phyloP scores from a whole-genome alignment of 2,113 vertebrate genomes.

The Oceanodroma tethys region DNA sequence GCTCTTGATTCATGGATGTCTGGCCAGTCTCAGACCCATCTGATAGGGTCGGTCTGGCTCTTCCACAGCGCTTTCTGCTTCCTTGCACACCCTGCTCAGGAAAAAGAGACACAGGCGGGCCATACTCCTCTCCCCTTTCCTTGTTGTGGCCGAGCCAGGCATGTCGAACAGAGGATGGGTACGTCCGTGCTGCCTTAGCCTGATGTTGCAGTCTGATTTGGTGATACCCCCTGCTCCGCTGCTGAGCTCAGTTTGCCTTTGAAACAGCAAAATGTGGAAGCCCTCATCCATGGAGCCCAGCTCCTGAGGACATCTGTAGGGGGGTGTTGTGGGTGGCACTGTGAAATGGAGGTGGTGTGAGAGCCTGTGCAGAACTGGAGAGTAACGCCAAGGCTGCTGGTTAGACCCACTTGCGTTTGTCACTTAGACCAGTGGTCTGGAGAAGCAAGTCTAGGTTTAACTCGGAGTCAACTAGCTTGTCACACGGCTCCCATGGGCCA shows the following conservation, averaged over 20 bases:
- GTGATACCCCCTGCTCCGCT: background rate
- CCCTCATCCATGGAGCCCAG: background rate
- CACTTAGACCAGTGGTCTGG: background rate
- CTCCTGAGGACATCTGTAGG: background rate
- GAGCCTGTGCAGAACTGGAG: background rate
- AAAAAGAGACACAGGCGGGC: background rate
- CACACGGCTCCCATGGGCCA: background rate
- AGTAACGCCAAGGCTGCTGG: background rate
- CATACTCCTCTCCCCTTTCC: accelerated
- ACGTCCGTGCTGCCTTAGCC: background rate
- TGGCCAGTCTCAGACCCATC: background rate
- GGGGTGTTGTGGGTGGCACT: background rate
- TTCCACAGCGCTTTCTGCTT: background rate
- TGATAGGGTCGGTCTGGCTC: background rate
- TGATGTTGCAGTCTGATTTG: background rate
- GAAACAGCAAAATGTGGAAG: background rate
- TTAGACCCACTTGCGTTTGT: background rate
- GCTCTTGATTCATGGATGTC: background rate
- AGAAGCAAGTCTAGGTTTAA: background rate
- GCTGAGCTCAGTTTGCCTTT: background rate
- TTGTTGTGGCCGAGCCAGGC: background rate
- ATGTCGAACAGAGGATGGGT: background rate
- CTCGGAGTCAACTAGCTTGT: background rate
- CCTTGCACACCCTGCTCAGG: accelerated
- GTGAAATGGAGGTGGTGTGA: background rate